Evolutionary conservation across 2,888 invertebrate genomes (phyloP).

Genomic region (Anaspis maculata): DNA sequence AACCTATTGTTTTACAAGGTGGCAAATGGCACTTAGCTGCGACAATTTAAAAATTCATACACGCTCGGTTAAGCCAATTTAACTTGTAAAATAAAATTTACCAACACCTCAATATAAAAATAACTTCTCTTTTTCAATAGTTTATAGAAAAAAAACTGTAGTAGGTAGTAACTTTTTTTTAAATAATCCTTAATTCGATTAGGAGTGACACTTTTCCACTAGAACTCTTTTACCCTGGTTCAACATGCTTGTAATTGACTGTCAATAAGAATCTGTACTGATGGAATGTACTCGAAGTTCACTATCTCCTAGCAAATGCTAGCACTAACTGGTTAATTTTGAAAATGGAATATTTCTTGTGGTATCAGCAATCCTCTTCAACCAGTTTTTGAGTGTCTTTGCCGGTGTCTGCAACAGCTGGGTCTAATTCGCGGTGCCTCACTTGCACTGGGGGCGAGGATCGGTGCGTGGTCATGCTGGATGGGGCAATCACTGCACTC

Average conservation of each 20-base stretch:
- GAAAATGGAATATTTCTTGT: slow-evolving; percentile 26
- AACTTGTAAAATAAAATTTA: slow-evolving; percentile 10
- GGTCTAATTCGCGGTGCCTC: slow-evolving; percentile 73
- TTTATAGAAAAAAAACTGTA: too few species aligned
- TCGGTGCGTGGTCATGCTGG: slow-evolving; percentile 72
- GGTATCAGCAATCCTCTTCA: slow-evolving; percentile 70
- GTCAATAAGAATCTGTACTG: slow-evolving; percentile 1
- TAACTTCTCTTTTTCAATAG: slow-evolving; percentile 4
- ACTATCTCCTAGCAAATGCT: slow-evolving; percentile 24
- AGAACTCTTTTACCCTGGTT: too few species aligned
- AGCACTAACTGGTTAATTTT: slow-evolving; percentile 30
- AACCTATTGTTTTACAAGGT: slow-evolving; percentile 11
- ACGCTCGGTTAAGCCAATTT: slow-evolving; percentile 7
- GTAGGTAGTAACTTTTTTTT: too few species aligned
- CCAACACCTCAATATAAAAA: slow-evolving; percentile 17
- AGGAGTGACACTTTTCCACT: too few species aligned
- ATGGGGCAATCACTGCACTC: slow-evolving; percentile 73
- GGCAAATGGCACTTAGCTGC: slow-evolving; percentile 22
- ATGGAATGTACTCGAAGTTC: slow-evolving; percentile 2
- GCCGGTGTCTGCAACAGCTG: slow-evolving; percentile 74
- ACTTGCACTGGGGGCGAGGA: slow-evolving; percentile 65
- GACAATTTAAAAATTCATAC: slow-evolving; percentile 2
- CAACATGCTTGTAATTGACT: slow-evolving; percentile 4
- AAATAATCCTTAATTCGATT: too few species aligned
- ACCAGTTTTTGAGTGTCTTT: slow-evolving; percentile 80